Conservation (phyloP, 1,140 invertebrate species). For the Ectropis grisescens region DNA sequence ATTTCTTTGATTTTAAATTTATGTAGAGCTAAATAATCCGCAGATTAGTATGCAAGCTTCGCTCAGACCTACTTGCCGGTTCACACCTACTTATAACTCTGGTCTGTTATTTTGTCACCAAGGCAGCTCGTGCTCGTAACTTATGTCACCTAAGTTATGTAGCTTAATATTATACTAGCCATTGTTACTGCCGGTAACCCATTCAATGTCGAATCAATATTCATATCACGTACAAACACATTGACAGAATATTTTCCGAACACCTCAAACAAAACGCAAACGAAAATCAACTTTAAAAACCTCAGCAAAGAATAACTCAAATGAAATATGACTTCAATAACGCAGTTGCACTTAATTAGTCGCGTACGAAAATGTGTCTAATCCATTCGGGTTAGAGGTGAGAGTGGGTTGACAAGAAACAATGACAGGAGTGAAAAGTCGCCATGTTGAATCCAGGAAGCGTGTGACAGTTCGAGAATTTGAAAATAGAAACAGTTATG, state of each 20-base stretch:
- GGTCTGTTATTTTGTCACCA: too few relatives aligned
- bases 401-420: conserved; percentile 9
- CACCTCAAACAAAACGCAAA: conserved; percentile 27
- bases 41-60: too few relatives aligned
- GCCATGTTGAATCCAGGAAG: conserved; percentile 16
- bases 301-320: conserved; percentile 7
- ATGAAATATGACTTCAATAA: conserved; percentile 1
- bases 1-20: too few relatives aligned
- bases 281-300: conserved; percentile 1
- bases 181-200: too few relatives aligned
- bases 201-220: too few relatives aligned
- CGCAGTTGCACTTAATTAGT: neutral
- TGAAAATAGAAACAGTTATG: conserved; percentile 19
- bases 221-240: too few relatives aligned
- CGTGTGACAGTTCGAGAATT: conserved; percentile 11
- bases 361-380: neutral
- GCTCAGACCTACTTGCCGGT: too few relatives aligned
- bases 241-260: neutral
- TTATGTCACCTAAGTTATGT: too few relatives aligned
- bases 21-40: too few relatives aligned
- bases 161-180: too few relatives aligned
- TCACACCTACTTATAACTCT: too few relatives aligned
- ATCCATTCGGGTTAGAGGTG: conserved; percentile 8
- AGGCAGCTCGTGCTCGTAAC: too few relatives aligned
- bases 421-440: conserved; percentile 9